Conservation (phyloP, 2,888 invertebrate genomes). For the Chaetoderma sp. region DNA sequence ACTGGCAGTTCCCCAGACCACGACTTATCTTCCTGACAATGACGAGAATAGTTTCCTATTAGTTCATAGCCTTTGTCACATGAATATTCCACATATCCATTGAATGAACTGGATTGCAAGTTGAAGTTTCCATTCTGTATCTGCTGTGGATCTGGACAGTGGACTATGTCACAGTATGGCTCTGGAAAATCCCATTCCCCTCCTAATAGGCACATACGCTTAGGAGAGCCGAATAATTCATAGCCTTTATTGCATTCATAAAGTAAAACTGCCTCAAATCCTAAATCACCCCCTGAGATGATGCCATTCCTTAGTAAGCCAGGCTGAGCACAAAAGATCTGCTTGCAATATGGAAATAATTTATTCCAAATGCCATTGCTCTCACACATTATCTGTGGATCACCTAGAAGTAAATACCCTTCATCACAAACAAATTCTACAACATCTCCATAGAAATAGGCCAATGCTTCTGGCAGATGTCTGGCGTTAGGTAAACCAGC, state of each 20-base stretch:
- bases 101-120: neutral
- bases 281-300: neutral
- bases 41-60: slow-evolving; percentile 65
- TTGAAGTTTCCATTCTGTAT: slow-evolving; percentile 32
- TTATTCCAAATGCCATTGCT: slow-evolving; percentile 50
- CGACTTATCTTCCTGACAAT: slow-evolving; percentile 70
- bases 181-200: slow-evolving; percentile 53
- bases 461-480: neutral
- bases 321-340: slow-evolving; percentile 32
- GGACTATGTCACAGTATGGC: slow-evolving; percentile 50
- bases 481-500: neutral
- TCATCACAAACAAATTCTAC: slow-evolving; percentile 35
- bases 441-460: neutral
- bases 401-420: slow-evolving; percentile 45
- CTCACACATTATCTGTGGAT: slow-evolving; percentile 20
- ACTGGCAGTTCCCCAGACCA: slow-evolving; percentile 70
- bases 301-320: slow-evolving; percentile 33
- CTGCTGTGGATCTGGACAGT: slow-evolving; percentile 30
- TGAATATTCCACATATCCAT: slow-evolving; percentile 62
- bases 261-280: neutral
- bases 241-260: slow-evolving; percentile 45
- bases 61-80: slow-evolving; percentile 70
- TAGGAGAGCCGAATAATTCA: slow-evolving; percentile 27
- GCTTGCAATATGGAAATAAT: slow-evolving; percentile 52
- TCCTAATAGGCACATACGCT: slow-evolving; percentile 21